phyloP scores from a whole-genome alignment of 2,797 vertebrate species.

The Chelidonichthys spinosus region DNA sequence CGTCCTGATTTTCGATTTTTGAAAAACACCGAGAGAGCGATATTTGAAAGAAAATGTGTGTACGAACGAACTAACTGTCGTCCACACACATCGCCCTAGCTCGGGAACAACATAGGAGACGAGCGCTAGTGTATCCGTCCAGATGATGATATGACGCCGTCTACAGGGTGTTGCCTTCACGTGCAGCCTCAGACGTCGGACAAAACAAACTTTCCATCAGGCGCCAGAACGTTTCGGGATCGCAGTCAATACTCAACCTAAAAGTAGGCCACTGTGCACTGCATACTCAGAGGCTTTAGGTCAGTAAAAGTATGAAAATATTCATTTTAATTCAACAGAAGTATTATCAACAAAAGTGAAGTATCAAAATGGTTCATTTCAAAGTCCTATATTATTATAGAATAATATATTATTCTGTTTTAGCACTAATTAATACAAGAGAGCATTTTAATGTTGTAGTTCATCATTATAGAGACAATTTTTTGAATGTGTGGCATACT shows the following conservation, averaged over 20 bases:
- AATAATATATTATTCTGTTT: not conserved
- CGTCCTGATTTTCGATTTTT: slow-evolving; percentile 8
- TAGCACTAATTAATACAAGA: not conserved
- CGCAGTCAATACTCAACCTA: not conserved
- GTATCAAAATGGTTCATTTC: not conserved
- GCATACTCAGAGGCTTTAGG: not conserved
- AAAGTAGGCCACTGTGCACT: not conserved
- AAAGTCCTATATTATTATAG: not conserved
- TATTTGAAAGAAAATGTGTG: not conserved
- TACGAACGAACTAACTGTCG: slow-evolving; percentile 37
- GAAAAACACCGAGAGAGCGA: not conserved
- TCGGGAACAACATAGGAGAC: slow-evolving; percentile 20
- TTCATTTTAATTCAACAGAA: not conserved
- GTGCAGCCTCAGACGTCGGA: not conserved
- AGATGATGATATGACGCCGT: slow-evolving; percentile 70
- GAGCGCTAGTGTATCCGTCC: slow-evolving; percentile 56
- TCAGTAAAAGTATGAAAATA: not conserved
- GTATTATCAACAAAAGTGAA: not conserved
- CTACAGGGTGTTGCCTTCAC: slow-evolving; percentile 39
- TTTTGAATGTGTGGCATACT: not conserved
- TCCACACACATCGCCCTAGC: slow-evolving; percentile 44
- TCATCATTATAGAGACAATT: not conserved
- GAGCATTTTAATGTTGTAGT: not conserved
- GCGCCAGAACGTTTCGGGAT: not conserved
- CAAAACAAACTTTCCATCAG: rapidly evolving